Evolutionary conservation across 2,797 vertebrate genomes (phyloP).

Genomic region (Crenuchus spilurus): DNA sequence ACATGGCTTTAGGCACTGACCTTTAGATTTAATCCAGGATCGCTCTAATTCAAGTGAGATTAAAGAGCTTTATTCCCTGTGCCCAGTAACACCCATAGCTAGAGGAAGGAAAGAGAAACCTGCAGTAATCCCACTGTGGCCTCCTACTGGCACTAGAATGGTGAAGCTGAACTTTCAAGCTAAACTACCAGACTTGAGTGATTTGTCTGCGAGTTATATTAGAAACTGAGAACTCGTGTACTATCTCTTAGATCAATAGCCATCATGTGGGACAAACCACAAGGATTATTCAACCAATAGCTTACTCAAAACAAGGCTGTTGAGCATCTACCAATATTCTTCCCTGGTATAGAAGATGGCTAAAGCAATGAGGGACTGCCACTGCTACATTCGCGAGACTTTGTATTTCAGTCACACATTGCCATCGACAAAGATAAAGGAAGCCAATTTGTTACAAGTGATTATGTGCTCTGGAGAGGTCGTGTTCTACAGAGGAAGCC

Average conservation of each 20-base stretch:
- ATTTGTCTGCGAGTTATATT: background rate
- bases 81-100: constrained; percentile 44
- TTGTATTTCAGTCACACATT: constrained; percentile 53
- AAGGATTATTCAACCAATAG: background rate
- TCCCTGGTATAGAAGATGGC: background rate
- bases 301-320: background rate
- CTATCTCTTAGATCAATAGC: background rate
- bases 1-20: constrained; percentile 73
- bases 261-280: background rate
- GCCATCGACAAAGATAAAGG: constrained; percentile 45
- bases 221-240: background rate
- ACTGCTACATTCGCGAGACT: constrained; percentile 28
- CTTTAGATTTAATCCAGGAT: constrained; percentile 80
- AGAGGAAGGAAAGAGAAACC: constrained; percentile 37
- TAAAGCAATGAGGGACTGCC: constrained; percentile 19
- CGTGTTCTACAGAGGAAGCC: constrained; percentile 30
- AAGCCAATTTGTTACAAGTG: constrained; percentile 46
- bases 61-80: constrained; percentile 67
- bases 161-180: background rate
- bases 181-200: background rate
- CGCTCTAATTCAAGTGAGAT: constrained; percentile 79
- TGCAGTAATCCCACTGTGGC: constrained; percentile 42
- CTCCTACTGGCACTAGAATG: constrained; percentile 9
- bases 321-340: constrained; percentile 3
- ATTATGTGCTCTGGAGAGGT: constrained; percentile 36